phyloP scores from a whole-genome alignment of 2,113 vertebrate genomes.

The Toxostoma redivivum region DNA sequence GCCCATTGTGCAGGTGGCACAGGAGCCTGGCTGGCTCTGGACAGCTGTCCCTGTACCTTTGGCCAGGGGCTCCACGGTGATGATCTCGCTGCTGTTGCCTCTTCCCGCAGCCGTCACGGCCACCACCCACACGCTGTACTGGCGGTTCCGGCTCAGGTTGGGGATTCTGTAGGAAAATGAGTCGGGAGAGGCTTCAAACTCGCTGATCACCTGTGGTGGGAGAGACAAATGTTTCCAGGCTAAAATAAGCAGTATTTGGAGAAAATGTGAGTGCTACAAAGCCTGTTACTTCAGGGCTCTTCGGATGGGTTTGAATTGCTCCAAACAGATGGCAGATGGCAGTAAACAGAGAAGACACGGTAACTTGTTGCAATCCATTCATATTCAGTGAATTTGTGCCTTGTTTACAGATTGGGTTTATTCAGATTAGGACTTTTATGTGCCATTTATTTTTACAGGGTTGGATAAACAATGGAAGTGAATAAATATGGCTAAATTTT shows the following conservation, averaged over 20 bases:
- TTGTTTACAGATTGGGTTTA: not conserved
- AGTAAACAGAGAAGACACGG: not conserved
- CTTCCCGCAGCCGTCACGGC: slow-evolving; percentile 93
- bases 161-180: slow-evolving; percentile 93
- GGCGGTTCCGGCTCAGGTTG: slow-evolving; percentile 90
- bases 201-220: slow-evolving; percentile 91
- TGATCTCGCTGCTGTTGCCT: slow-evolving; percentile 97
- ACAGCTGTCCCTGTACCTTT: slow-evolving; percentile 80
- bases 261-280: not conserved
- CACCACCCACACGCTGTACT: slow-evolving; percentile 98
- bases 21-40: not conserved
- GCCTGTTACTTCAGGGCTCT: not conserved
- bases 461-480: not conserved
- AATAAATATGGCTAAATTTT: not conserved
- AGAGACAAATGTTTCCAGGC: slow-evolving; percentile 65
- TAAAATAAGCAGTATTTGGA: slow-evolving; percentile 45
- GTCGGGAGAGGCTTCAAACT: slow-evolving; percentile 97
- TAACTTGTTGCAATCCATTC: not conserved
- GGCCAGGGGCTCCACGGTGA: slow-evolving; percentile 90
- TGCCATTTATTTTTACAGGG: not conserved
- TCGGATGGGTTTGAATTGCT: not conserved
- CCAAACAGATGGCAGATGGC: not conserved
- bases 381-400: not conserved
- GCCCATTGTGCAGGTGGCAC: not conserved
- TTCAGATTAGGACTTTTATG: not conserved